Conservation (phyloP, 2,113 vertebrate genomes). For the Coptodon bakossiorum region DNA sequence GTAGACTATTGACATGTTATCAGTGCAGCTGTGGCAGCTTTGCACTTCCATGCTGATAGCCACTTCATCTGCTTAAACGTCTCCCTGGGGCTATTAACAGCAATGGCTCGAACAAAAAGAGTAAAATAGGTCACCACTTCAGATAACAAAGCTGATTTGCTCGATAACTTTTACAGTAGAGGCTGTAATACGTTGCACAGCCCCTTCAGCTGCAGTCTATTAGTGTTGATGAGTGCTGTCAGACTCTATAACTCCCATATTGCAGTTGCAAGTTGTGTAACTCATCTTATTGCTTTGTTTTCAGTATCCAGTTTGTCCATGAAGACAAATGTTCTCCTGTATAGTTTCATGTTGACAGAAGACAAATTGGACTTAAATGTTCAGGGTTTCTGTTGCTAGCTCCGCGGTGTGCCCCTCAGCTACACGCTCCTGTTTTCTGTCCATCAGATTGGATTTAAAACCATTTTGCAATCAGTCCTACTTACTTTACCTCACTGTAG, state of each 20-base stretch:
- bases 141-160: slow-evolving; percentile 37
- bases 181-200: not conserved
- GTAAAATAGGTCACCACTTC: not conserved
- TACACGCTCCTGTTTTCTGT: not conserved
- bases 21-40: not conserved
- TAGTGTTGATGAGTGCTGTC: slow-evolving; percentile 29
- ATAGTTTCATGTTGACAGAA: not conserved
- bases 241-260: not conserved
- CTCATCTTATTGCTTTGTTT: not conserved
- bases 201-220: slow-evolving; percentile 12
- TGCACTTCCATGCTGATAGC: not conserved
- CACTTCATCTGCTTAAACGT: slow-evolving; percentile 1
- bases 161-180: slow-evolving; percentile 1
- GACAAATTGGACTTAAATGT: not conserved
- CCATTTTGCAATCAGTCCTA: not conserved
- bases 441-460: not conserved
- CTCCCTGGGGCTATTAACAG: not conserved
- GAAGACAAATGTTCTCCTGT: not conserved
- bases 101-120: not conserved
- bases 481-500: not conserved
- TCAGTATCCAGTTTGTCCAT: not conserved
- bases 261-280: not conserved
- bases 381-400: not conserved
- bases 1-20: not conserved
- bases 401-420: not conserved